phyloP scores from a whole-genome alignment of 2,888 invertebrate genomes.

The Embidobia sp. region DNA sequence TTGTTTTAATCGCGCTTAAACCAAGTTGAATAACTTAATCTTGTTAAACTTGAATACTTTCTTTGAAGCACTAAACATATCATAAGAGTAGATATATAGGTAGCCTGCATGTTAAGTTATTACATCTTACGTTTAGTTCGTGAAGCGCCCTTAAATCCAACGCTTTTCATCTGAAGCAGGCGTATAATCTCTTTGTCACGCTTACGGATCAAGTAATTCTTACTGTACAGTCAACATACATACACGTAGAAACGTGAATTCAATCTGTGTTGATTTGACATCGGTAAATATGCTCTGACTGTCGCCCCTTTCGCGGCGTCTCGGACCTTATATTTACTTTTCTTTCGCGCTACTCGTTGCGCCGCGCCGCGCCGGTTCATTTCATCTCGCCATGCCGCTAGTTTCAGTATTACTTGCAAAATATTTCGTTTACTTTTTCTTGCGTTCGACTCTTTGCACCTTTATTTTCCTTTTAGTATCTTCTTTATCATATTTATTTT shows the following conservation, averaged over 20 bases:
- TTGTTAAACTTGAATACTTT: background rate
- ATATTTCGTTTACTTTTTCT: slow-evolving; percentile 73
- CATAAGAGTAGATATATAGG: slow-evolving; percentile 24
- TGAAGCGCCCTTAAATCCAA: slow-evolving; percentile 33
- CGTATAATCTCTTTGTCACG: slow-evolving; percentile 58
- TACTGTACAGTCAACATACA: slow-evolving; percentile 72
- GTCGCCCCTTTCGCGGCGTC: slow-evolving; percentile 68
- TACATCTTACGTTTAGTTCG: slow-evolving; percentile 24
- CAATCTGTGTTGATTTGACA: slow-evolving; percentile 80
- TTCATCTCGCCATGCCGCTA: slow-evolving; percentile 72
- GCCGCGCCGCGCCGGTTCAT: slow-evolving; percentile 76
- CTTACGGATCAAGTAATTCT: slow-evolving; percentile 59
- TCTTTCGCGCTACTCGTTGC: slow-evolving; percentile 70
- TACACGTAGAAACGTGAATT: slow-evolving; percentile 74
- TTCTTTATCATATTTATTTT: slow-evolving; percentile 46
- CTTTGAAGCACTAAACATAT: slow-evolving; percentile 5
- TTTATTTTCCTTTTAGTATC: slow-evolving; percentile 40
- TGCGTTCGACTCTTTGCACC: slow-evolving; percentile 45
- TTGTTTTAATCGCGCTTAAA: no score
- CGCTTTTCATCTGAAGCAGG: slow-evolving; percentile 41
- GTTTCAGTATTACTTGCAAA: slow-evolving; percentile 76
- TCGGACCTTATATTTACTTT: slow-evolving; percentile 75
- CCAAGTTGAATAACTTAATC: background rate
- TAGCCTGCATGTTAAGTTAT: slow-evolving; percentile 19
- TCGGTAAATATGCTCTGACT: slow-evolving; percentile 75